Evolutionary conservation across 2,888 invertebrate genomes (phyloP).

Genomic region (Gandaritis pyraliata): DNA sequence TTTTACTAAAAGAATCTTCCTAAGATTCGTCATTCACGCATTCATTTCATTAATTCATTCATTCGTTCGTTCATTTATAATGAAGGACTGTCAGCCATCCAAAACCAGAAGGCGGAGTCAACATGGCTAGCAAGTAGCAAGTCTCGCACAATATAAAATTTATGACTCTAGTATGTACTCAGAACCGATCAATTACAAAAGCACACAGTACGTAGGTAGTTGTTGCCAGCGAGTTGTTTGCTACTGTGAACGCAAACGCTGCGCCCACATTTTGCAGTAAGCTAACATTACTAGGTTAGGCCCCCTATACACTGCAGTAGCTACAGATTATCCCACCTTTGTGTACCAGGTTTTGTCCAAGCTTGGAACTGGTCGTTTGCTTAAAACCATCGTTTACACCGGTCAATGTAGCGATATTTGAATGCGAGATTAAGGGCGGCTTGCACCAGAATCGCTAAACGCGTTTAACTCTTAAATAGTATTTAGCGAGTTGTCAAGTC

Average conservation of each 20-base stretch:
- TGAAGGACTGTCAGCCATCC: not conserved
- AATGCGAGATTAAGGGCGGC: no score
- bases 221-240: conserved; percentile 27
- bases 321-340: conserved; percentile 15
- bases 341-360: conserved; percentile 13
- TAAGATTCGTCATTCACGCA: no score
- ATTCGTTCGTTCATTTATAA: no score
- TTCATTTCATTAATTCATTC: no score
- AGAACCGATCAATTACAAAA: conserved; percentile 29
- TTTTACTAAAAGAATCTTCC: no score
- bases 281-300: conserved; percentile 34
- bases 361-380: conserved; percentile 1
- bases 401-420: no score
- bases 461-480: no score
- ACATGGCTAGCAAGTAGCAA: conserved; percentile 2
- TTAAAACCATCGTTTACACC: no score
- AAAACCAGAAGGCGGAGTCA: not conserved
- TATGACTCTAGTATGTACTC: conserved; percentile 13
- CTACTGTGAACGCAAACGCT: conserved; percentile 38
- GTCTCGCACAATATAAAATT: conserved; percentile 12
- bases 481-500: no score
- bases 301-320: conserved; percentile 24
- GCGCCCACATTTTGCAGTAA: conserved; percentile 41
- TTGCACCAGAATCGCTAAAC: no score
- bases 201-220: conserved; percentile 25